Evolutionary conservation across 2,797 vertebrate species (phyloP).

Genomic region (Bufotes viridis): DNA sequence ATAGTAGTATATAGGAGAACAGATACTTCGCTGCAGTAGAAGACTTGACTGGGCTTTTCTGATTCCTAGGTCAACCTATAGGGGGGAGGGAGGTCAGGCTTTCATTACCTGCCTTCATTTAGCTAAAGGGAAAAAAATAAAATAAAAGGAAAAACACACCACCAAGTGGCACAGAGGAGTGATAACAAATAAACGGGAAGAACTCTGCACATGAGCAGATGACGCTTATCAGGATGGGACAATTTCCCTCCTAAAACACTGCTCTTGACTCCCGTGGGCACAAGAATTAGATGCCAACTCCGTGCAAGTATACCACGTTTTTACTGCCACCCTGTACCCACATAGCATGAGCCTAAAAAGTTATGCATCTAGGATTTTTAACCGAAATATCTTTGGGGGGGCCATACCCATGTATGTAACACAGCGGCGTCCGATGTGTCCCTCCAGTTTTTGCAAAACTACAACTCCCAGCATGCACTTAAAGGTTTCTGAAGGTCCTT

Average conservation of each 20-base stretch:
- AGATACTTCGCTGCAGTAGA: neutral
- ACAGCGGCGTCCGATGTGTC: neutral
- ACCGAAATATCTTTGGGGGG: neutral
- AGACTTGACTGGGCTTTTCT: slow-evolving; percentile 4
- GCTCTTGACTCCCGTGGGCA: neutral
- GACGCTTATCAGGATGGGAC: too few species aligned
- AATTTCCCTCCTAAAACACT: neutral
- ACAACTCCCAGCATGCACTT: neutral
- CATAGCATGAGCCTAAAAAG: neutral
- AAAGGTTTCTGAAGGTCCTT: neutral
- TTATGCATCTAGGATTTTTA: neutral
- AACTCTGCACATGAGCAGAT: neutral
- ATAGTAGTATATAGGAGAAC: neutral
- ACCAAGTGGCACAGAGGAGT: slow-evolving; percentile 91
- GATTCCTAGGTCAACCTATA: slow-evolving; percentile 74
- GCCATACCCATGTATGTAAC: neutral
- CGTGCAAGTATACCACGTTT: neutral
- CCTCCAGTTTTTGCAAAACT: neutral
- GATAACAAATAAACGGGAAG: slow-evolving; percentile 79
- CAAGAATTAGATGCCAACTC: neutral
- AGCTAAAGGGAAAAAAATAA: slow-evolving; percentile 81
- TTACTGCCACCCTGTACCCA: neutral
- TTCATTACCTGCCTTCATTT: slow-evolving; percentile 79
- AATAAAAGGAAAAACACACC: slow-evolving; percentile 75
- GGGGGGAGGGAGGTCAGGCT: slow-evolving; percentile 57